These are phyloP conservation scores for Bradypodion ventrale DNA, from an alignment of 2,797 vertebrate species.

Conservation along the genomic window DNA sequence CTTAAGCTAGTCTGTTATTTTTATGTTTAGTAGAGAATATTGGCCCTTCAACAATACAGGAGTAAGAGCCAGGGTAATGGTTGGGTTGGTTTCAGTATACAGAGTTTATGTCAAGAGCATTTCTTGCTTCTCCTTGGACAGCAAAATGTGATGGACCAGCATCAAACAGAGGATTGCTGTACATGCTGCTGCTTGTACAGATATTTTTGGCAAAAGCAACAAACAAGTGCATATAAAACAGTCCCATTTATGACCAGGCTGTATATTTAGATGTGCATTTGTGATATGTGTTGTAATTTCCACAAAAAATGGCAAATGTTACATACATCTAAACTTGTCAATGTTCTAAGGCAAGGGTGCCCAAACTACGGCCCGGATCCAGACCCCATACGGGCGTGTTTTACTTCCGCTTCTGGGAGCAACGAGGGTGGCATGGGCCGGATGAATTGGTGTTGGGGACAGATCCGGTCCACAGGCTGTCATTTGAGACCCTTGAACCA, in stretches of 20 bases:
- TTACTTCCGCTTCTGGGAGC: too few relatives aligned
- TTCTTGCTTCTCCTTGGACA: background rate
- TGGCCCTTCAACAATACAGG: background rate
- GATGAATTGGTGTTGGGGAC: too few relatives aligned
- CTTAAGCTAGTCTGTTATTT: background rate
- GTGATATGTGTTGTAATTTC: too few relatives aligned
- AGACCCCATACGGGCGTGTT: too few relatives aligned
- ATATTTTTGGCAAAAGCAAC: background rate
- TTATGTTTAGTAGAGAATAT: background rate
- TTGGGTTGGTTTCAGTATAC: background rate
- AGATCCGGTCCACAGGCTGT: too few relatives aligned
- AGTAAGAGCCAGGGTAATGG: background rate
- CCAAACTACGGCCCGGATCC: too few relatives aligned
- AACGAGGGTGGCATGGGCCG: too few relatives aligned
- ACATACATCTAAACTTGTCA: too few relatives aligned
- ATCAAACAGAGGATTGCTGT: background rate
- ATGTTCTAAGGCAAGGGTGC: too few relatives aligned
- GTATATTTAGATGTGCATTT: background rate
- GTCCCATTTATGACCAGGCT: background rate
- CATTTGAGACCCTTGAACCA: too few relatives aligned
- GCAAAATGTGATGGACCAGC: background rate
- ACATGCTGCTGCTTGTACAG: background rate
- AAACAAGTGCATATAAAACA: background rate
- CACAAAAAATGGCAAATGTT: too few relatives aligned
- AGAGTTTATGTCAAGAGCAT: background rate